phyloP scores from a whole-genome alignment of 2,888 invertebrate genomes.

The Cactoblastis cactorum region DNA sequence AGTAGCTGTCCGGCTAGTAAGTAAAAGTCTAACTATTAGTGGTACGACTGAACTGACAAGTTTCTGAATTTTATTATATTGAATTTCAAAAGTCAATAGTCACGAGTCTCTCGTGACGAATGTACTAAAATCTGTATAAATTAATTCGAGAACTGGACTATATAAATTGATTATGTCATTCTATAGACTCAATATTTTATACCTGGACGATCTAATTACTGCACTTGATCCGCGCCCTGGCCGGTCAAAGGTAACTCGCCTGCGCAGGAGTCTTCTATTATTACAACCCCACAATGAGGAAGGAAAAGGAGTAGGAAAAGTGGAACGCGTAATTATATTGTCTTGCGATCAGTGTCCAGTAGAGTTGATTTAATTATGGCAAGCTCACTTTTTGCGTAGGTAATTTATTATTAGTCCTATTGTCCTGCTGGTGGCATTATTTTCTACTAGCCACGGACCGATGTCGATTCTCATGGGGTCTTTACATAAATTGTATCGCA shows the following conservation, averaged over 20 bases:
- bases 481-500: no score
- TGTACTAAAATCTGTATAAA: no score
- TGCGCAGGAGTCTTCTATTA: slow-evolving; percentile 5
- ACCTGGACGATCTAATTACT: slow-evolving; percentile 11
- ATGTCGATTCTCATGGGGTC: background rate
- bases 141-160: no score
- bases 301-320: slow-evolving; percentile 8
- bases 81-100: no score
- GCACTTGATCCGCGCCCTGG: slow-evolving; percentile 1
- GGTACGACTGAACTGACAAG: no score
- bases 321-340: slow-evolving; percentile 10
- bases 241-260: slow-evolving; percentile 13
- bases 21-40: no score
- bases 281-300: slow-evolving; percentile 9
- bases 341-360: slow-evolving; percentile 3
- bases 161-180: background rate
- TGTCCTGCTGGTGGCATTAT: slow-evolving; percentile 1
- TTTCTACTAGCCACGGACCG: background rate
- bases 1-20: no score
- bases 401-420: background rate
- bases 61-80: no score
- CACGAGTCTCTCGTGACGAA: no score
- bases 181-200: background rate
- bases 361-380: background rate
- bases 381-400: background rate